phyloP scores from a whole-genome alignment of 2,888 invertebrate species.

The Tetrapedia diversipes region DNA sequence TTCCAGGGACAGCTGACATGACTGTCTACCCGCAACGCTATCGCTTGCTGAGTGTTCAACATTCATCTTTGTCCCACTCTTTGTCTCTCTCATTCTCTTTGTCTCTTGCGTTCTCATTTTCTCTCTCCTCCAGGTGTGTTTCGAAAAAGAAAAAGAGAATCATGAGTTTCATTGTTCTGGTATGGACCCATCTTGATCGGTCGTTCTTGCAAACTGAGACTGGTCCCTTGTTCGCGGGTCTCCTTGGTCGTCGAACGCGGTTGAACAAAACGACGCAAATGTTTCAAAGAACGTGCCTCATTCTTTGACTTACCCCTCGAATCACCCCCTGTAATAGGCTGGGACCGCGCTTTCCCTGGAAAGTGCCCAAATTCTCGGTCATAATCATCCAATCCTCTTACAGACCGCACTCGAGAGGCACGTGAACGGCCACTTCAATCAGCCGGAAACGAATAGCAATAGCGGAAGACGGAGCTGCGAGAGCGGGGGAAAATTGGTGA shows the following conservation, averaged over 20 bases:
- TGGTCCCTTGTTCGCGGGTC: not conserved
- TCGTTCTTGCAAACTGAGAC: not conserved
- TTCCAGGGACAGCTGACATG: conserved; percentile 70
- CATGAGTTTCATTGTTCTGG: not conserved
- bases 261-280: no score
- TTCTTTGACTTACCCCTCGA: no score
- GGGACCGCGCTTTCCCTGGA: conserved; percentile 61
- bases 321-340: not conserved
- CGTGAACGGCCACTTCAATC: conserved; percentile 95
- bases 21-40: not conserved
- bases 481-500: conserved; percentile 89
- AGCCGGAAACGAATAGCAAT: conserved; percentile 86
- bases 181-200: not conserved
- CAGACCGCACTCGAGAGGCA: conserved; percentile 94
- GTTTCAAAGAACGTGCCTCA: no score
- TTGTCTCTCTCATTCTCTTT: not conserved
- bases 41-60: not conserved
- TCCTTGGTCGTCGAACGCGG: no score
- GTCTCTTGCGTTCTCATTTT: no score
- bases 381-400: conserved; percentile 75
- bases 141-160: not conserved
- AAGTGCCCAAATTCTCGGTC: conserved; percentile 45
- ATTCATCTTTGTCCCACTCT: not conserved
- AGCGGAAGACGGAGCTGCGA: conserved; percentile 89
- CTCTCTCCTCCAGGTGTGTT: not conserved